Evolutionary conservation across 2,888 invertebrate genomes (phyloP), one percentile per base, ranked within the genome.

Genomic region (Drosophila austrosaltans): DNA sequence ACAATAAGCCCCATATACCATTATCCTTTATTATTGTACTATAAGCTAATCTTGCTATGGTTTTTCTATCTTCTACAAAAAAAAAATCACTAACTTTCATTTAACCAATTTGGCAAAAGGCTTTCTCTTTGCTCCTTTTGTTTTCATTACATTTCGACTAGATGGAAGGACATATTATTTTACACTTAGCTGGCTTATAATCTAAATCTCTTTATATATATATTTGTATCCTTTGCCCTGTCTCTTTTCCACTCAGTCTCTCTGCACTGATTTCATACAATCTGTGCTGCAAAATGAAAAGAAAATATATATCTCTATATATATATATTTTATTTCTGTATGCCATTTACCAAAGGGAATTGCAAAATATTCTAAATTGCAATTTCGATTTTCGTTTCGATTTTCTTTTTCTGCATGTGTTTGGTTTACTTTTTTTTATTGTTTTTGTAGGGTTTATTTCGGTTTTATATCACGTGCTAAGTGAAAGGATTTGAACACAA

Each of bases 301-400:
- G 39, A 70, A 71, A 71, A 65, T 44, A 44, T 44, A 16, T 16
- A 42, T 28, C 1, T 30, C 3, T 30, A 30, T 30, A 1, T 30
- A 48, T 48, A 48, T 48, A 48, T 48, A 12, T 48, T 48, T 25
- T 22, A 25, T 48, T 48, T 48, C 12, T 48, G 6, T 48, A 25
- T 48, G 48, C 48, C 39, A 39, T n/a, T 59, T 22, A 40, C 57
- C 87, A 88, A 87, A 87, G 84, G 72, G 86, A 87, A 87, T 87
- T 75, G 78, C 79, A 87, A 82, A 72, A 87, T 87, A 87, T 87
- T 87, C 87, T 81, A 87, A 84, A 87, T 87, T 84, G 84, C 82
- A 86, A 86, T 84, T 87, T 79, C 22, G 57, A 72, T 72, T 72
- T 66, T 59, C 36, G 66, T 57, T 66, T 53, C 56, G 6, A 3